Conservation (phyloP, 2,888 invertebrate species). For the Heliconius erato region DNA sequence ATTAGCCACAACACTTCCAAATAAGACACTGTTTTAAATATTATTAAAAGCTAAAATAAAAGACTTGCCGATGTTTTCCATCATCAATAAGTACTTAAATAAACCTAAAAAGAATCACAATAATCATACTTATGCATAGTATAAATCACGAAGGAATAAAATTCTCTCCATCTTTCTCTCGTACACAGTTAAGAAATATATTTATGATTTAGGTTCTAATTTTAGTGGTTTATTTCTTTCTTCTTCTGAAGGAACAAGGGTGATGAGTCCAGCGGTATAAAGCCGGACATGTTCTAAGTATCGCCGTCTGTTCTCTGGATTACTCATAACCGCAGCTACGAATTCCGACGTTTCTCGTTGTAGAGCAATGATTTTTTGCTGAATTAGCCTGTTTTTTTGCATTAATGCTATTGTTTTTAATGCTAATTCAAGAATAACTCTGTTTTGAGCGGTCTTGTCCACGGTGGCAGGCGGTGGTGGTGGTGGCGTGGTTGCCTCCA, state of each 20-base stretch:
- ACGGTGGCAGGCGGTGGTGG: conserved; percentile 49
- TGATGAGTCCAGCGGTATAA: conserved; percentile 58
- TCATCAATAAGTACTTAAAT: conserved; percentile 51
- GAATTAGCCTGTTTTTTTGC: conserved; percentile 87
- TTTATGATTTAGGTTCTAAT: conserved; percentile 60
- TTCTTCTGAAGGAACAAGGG: conserved; percentile 52
- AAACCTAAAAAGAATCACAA: conserved; percentile 37
- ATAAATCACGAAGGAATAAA: conserved; percentile 32
- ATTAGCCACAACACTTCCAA: conserved; percentile 74
- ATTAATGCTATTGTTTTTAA: conserved; percentile 87
- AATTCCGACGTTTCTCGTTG: conserved; percentile 88
- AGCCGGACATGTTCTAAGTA: conserved; percentile 68
- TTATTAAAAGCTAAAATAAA: conserved; percentile 61
- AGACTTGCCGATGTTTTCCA: conserved; percentile 36
- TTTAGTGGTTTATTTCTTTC: conserved; percentile 62
- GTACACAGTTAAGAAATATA: conserved; percentile 30
- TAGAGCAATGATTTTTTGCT: conserved; percentile 86
- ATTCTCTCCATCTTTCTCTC: conserved; percentile 42
- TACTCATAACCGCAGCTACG: conserved; percentile 85
- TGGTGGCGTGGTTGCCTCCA: conserved; percentile 54
- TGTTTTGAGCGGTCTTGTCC: conserved; percentile 71
- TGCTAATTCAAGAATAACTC: conserved; percentile 87
- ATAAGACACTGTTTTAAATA: conserved; percentile 74
- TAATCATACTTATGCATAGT: conserved; percentile 28
- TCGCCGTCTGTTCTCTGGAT: conserved; percentile 76